These are phyloP conservation scores for Knipowitschia caucasica DNA, from an alignment of 2,797 vertebrate genomes.

Conservation along the genomic window DNA sequence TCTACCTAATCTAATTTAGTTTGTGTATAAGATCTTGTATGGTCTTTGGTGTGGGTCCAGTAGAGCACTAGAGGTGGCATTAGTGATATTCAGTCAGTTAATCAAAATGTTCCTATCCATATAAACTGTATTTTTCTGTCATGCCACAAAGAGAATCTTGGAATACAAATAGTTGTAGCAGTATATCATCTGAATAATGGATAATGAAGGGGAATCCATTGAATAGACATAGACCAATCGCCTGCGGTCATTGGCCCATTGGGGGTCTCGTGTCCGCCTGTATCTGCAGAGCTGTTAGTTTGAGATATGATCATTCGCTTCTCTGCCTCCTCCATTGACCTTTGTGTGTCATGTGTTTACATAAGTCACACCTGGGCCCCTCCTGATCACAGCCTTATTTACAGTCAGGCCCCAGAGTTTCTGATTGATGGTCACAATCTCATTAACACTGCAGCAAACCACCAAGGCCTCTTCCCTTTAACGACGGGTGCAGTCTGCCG, in stretches of 20 bases:
- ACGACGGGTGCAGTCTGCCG: conserved; percentile 25
- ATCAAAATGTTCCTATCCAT: too few relatives aligned
- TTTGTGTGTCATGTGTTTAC: conserved; percentile 57
- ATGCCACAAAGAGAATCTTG: too few relatives aligned
- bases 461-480: conserved; percentile 44
- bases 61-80: too few relatives aligned
- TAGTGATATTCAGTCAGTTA: too few relatives aligned
- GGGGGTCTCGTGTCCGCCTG: not conserved
- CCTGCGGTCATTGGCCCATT: not conserved
- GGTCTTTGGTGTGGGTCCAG: too few relatives aligned
- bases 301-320: conserved; percentile 28
- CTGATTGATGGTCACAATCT: conserved; percentile 68
- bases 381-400: conserved; percentile 69
- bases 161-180: not conserved
- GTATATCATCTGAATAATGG: not conserved
- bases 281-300: conserved; percentile 8
- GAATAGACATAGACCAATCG: not conserved
- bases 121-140: too few relatives aligned
- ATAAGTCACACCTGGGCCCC: conserved; percentile 38
- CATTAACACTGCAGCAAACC: conserved; percentile 58
- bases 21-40: too few relatives aligned
- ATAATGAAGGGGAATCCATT: not conserved
- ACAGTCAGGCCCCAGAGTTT: conserved; percentile 54
- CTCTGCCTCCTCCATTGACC: conserved; percentile 32
- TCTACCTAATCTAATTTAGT: too few relatives aligned